Evolutionary conservation across 2,797 vertebrate species (phyloP).

Genomic region (Gadopsis marmoratus): DNA sequence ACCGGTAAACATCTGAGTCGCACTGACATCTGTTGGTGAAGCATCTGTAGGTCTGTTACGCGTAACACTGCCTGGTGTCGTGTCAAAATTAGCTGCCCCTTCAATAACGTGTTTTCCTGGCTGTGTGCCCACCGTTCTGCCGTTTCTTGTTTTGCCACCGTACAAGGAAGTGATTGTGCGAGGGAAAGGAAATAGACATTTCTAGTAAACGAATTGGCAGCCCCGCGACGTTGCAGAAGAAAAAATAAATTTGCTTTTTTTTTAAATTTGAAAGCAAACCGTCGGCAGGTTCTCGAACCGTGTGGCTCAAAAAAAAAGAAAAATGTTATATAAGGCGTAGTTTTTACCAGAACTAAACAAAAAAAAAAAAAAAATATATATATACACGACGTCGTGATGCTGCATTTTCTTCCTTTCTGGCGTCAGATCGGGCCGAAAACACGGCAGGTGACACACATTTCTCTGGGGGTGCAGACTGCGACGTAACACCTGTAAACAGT

Average conservation of each 20-base stretch:
- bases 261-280: neutral
- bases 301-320: too few relatives aligned
- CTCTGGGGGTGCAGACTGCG: neutral
- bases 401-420: neutral
- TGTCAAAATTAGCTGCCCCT: conserved; percentile 15
- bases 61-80: conserved; percentile 26
- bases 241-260: too few relatives aligned
- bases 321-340: neutral
- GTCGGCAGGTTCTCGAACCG: fast-evolving
- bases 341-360: neutral
- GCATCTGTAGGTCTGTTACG: neutral
- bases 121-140: neutral
- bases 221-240: too few relatives aligned
- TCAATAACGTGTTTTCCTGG: neutral
- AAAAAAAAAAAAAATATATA: neutral
- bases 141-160: neutral
- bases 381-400: too few relatives aligned
- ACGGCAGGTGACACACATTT: neutral
- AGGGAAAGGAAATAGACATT: neutral
- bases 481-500: conserved; percentile 66
- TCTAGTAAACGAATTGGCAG: neutral
- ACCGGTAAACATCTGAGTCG: conserved; percentile 29
- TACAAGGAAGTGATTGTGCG: neutral
- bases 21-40: conserved; percentile 67
- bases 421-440: neutral